Percentiles rank a stretch among this genome's conserved stretches.
phyloP scores from a whole-genome alignment of 2,888 invertebrate genomes.

The Watsonalla cultraria region DNA sequence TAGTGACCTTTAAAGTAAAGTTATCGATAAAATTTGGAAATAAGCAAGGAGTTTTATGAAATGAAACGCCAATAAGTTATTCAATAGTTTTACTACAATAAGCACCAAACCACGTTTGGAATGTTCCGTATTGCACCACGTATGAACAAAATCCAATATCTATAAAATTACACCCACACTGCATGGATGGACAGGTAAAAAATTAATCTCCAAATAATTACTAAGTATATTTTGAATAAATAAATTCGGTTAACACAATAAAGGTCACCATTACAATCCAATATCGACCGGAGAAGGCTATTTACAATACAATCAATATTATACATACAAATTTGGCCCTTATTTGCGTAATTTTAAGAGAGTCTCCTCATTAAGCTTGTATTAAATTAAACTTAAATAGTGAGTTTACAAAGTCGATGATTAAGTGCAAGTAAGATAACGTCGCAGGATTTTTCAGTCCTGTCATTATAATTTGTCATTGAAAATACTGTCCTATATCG shows the following conservation, averaged over 20 bases:
- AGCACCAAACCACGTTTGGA: conserved; percentile 77
- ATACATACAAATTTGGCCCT: conserved; percentile 15
- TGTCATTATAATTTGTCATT: too few relatives aligned
- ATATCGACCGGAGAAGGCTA: conserved; percentile 15
- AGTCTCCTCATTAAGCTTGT: not conserved
- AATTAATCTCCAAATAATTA: conserved; percentile 24
- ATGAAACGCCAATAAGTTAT: conserved; percentile 62
- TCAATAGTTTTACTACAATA: conserved; percentile 71
- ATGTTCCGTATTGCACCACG: conserved; percentile 76
- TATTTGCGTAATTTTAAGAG: not conserved
- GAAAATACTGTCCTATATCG: too few relatives aligned
- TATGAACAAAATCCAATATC: conserved; percentile 58
- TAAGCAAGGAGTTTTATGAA: conserved; percentile 47
- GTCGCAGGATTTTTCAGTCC: too few relatives aligned
- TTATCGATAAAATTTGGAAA: conserved; percentile 18
- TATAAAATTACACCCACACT: conserved; percentile 38
- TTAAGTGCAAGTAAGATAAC: too few relatives aligned
- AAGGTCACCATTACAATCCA: conserved; percentile 70
- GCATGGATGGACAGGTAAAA: conserved; percentile 29
- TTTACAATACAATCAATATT: conserved; percentile 14
- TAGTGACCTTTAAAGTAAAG: conserved; percentile 65
- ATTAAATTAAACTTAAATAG: too few relatives aligned
- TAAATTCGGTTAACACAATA: conserved; percentile 61
- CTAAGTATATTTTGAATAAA: conserved; percentile 39
- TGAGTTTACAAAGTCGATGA: too few relatives aligned